phyloP scores from a whole-genome alignment of 2,888 invertebrate species.

The Oxycera nigricornis region DNA sequence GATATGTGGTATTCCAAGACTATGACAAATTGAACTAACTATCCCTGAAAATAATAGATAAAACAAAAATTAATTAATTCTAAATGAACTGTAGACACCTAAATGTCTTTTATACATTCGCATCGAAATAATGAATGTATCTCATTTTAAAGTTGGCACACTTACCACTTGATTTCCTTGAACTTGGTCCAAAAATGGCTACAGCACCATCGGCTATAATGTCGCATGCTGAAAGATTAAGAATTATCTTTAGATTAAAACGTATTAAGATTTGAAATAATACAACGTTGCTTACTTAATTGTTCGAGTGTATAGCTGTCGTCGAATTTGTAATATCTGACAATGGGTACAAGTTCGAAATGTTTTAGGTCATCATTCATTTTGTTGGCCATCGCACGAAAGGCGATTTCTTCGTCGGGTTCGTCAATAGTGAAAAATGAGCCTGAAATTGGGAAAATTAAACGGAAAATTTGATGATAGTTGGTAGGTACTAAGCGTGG shows the following conservation, averaged over 20 bases:
- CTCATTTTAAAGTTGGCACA: too few relatives aligned
- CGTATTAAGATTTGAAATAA: not conserved
- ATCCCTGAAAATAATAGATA: constrained; percentile 52
- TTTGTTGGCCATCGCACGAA: constrained; percentile 65
- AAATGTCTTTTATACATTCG: too few relatives aligned
- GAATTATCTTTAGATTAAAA: not conserved
- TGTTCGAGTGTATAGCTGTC: constrained; percentile 28
- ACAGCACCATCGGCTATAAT: constrained; percentile 71
- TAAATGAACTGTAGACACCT: too few relatives aligned
- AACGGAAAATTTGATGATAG: not conserved
- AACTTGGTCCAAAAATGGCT: constrained; percentile 75
- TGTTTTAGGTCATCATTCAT: constrained; percentile 56
- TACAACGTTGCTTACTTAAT: constrained; percentile 3
- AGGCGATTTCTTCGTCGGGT: constrained; percentile 67
- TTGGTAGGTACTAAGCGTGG: too few relatives aligned
- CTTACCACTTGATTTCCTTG: constrained; percentile 56
- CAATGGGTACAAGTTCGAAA: constrained; percentile 20
- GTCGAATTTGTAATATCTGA: constrained; percentile 19
- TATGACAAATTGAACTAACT: constrained; percentile 67
- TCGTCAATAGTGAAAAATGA: constrained; percentile 66
- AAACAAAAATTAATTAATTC: not conserved
- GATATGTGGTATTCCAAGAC: constrained; percentile 70
- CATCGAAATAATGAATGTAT: too few relatives aligned
- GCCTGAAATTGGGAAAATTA: constrained; percentile 52
- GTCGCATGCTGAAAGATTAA: constrained; percentile 67